A percentile compares a stretch with the other conserved stretches of the same genome.
These are phyloP conservation scores for Musca vetustissima DNA, from an alignment of 1,140 invertebrate species.

Conservation along the genomic window DNA sequence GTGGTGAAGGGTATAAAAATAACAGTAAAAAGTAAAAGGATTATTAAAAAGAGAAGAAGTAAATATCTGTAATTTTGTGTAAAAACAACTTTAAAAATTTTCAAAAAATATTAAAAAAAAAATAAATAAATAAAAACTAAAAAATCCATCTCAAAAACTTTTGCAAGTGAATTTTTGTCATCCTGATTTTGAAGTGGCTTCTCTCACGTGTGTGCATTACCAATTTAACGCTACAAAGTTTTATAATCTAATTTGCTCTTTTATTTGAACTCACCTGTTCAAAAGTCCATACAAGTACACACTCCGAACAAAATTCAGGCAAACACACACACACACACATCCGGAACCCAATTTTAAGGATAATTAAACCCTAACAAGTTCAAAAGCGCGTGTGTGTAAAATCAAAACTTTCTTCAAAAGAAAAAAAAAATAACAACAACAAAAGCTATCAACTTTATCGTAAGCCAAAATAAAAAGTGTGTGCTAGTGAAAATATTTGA, in stretches of 20 bases:
- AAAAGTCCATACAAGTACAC: no score
- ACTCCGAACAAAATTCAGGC: no score
- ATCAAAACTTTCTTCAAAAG: background rate
- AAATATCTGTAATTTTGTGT: background rate
- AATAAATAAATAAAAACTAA: slow-evolving; percentile 12
- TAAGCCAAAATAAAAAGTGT: no score
- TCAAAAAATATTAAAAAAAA: slow-evolving; percentile 1
- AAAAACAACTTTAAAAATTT: background rate
- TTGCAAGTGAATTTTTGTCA: no score
- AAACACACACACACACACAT: no score
- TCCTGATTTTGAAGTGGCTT: no score
- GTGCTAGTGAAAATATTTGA: background rate
- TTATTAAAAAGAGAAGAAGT: background rate
- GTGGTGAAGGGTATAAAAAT: no score
- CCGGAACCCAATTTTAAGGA: slow-evolving; percentile 19
- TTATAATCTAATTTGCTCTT: background rate
- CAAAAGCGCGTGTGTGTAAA: slow-evolving; percentile 7
- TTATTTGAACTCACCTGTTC: slow-evolving; percentile 8
- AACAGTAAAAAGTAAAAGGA: no score
- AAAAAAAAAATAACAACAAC: no score
- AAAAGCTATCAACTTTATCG: no score
- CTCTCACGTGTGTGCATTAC: background rate
- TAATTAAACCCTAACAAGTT: slow-evolving; percentile 21
- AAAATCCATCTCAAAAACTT: no score
- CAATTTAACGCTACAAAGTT: background rate